Evolutionary conservation across 1,140 invertebrate species (phyloP), one percentile per base, ranked within the genome.

Genomic region (Drosophila arawakana): DNA sequence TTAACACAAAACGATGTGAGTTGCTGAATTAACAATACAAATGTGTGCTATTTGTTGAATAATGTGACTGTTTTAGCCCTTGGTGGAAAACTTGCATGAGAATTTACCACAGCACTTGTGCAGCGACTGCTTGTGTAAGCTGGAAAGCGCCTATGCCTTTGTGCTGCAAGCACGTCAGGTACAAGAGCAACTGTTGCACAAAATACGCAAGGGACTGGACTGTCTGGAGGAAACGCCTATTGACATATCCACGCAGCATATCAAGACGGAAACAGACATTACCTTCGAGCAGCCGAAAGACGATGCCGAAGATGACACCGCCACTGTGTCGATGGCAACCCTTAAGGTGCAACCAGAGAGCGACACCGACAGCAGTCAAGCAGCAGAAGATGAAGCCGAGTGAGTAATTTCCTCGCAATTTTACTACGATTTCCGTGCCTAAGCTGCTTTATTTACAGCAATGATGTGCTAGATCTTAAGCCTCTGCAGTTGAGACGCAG

Each of bases 1-100:
- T 63, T 88, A 11, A 89, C 83, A 9, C 73, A 89, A 47, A 80
- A 81, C 7, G 81, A 84, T 73, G 83, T 88, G 8, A 2, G 63
- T 68, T 15, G 3, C 58, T 5, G n/a, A 52, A 52, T 30, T 49
- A 34, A 7, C 4, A 30, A 41, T 25, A 43, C 49, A 50, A 2
- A 35, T 18, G n/a, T 46, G 9, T 15, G 18, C 18, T 43, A 34
- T 21, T 47, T 37, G 11, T 46, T 25, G 25, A 30, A 30, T 30
- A n/a, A 44, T 58, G 41, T 13, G 9, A 30, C 8, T 49, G 2
- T 11, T 44, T 67, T 9, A 80, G 80, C 71, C 68, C 0, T 49
- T 76, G 11, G 47, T 61, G 25, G 80, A 84, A 21, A 63, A 55
- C n/a, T 43, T 47, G 2, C 47, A 73, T 11, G 74, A 80, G 8